A percentile compares a stretch with the other conserved stretches of the same genome.
Evolutionary conservation across 2,113 vertebrate species (phyloP).

Genomic region (Casuarius casuarius): DNA sequence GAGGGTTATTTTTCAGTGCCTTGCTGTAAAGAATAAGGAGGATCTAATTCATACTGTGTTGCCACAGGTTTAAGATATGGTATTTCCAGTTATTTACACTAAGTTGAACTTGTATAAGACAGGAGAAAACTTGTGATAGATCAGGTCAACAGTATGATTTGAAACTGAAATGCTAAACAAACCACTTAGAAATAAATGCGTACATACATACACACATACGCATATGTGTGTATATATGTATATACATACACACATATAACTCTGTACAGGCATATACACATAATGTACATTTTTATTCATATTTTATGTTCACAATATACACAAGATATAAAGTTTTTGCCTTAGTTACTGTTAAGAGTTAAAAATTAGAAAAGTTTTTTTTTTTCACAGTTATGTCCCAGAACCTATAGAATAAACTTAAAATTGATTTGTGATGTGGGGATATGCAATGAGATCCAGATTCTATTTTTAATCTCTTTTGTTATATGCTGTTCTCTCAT

Average conservation of each 20-base stretch:
- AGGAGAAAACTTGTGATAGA: not conserved
- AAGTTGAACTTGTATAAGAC: not conserved
- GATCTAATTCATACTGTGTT: not conserved
- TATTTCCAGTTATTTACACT: not conserved
- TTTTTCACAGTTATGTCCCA: not conserved
- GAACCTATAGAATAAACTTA: not conserved
- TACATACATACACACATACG: not conserved
- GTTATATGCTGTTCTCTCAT: not conserved
- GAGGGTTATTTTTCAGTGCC: not conserved
- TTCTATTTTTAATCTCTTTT: not conserved
- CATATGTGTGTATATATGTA: not conserved
- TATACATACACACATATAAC: not conserved
- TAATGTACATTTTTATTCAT: not conserved
- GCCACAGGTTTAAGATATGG: not conserved
- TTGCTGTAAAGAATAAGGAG: not conserved
- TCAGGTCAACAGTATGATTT: not conserved
- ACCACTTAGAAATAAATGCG: not conserved
- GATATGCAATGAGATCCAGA: slow-evolving; percentile 7
- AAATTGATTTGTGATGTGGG: slow-evolving; percentile 21
- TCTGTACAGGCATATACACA: fast-evolving
- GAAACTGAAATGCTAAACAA: not conserved
- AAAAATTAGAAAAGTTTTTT: not conserved
- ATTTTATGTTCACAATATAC: not conserved
- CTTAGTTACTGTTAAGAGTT: not conserved
- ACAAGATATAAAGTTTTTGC: not conserved